Evolutionary conservation across 2,797 vertebrate species (phyloP), one percentile per base, ranked within the genome.

Genomic region (Peromyscus attwateri): DNA sequence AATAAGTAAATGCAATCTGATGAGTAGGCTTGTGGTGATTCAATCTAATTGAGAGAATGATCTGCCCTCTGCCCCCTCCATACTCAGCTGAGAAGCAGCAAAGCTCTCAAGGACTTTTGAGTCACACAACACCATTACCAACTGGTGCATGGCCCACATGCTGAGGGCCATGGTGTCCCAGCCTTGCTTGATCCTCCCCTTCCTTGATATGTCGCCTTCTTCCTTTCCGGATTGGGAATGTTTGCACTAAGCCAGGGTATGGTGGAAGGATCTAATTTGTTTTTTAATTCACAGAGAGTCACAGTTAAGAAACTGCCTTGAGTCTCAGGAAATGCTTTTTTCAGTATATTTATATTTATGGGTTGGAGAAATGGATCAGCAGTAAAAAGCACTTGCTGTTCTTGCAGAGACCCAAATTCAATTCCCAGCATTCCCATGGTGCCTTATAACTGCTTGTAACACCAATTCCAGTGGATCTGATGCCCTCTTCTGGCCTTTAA

Each of bases 21-120:
- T 77, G 37, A 89, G 13, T 91, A 46, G 71, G n/a, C 40, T 25
- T 91, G 43, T 40, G 46, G 34, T 57, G 57, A 73, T 68, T 94
- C 70, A 83, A 21, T 81, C 40, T 92, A 95, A 95, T 3, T 87
- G 70, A 11, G 46, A 94, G 23, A 91, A 91, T 83, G 71, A 93
- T 75, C 19, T 49, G n/a, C 75, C 62, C 62, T 66, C 76, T 95
- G 4, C 46, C 55, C 71, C 92, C 68, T 71, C 60, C 29, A 9
- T 10, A 46, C 37, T 76, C 87, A 62, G 19, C 16, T 87, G 71
- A 93, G 92, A 80, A 52, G 31, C 23, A 96, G 80, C 31, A 6
- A 62, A 81, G 46, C 25, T 92, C 46, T 76, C 77, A 73, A 81
- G 88, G 83, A 57, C 79, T 55, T 88, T 71, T 27, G 49, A 92